These are phyloP conservation scores for Zosterops pallidus DNA, from an alignment of 2,113 vertebrate species.

Conservation along the genomic window DNA sequence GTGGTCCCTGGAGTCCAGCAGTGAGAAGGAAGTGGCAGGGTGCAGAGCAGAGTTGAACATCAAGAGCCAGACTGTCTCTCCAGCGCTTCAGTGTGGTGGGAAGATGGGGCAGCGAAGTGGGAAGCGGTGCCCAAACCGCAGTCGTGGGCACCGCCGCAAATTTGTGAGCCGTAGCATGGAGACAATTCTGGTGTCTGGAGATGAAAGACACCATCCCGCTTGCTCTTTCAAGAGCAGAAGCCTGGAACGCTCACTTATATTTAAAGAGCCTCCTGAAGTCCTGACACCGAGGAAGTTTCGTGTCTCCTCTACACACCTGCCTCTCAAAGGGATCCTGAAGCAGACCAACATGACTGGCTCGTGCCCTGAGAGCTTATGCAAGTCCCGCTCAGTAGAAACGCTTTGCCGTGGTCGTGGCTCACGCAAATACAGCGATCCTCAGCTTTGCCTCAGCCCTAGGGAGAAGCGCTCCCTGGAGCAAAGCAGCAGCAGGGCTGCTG, in stretches of 20 bases:
- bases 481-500: neutral
- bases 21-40: conserved; percentile 69
- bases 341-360: conserved; percentile 49
- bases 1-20: conserved; percentile 73
- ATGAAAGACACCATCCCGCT: conserved; percentile 10
- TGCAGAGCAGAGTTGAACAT: conserved; percentile 33
- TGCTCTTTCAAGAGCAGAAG: conserved; percentile 69
- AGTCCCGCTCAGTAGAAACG: conserved; percentile 74
- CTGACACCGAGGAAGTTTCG: conserved; percentile 60
- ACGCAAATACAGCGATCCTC: conserved; percentile 37
- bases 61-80: conserved; percentile 13
- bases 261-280: conserved; percentile 77
- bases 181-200: conserved; percentile 58
- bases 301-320: conserved; percentile 6
- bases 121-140: conserved; percentile 17
- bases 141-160: neutral
- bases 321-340: conserved; percentile 84
- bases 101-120: conserved; percentile 47
- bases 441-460: neutral
- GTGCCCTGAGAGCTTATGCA: conserved; percentile 63
- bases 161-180: conserved; percentile 71
- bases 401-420: conserved; percentile 23
- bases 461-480: conserved; percentile 31
- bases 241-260: conserved; percentile 73
- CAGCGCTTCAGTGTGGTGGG: neutral